Evolutionary conservation across 2,888 invertebrate genomes (phyloP).

Genomic region (Uropetala carovei): DNA sequence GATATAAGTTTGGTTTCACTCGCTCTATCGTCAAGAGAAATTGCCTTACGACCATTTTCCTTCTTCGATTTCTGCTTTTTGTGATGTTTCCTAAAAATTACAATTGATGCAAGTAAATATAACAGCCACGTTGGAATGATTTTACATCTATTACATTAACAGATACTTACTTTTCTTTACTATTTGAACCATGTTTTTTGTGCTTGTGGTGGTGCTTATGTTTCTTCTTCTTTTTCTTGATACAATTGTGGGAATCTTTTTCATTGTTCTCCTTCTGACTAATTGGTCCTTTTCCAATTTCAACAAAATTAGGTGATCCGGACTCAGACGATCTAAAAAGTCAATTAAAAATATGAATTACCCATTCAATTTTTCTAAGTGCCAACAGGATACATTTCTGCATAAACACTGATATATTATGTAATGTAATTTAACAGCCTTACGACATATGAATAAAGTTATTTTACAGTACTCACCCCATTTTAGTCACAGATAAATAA

Average conservation of each 20-base stretch:
- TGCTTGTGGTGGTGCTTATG: conserved; percentile 79
- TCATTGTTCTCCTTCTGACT: conserved; percentile 69
- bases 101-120: conserved; percentile 45
- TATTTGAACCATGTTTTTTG: conserved; percentile 76
- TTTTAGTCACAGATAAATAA: neutral
- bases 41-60: conserved; percentile 67
- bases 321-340: conserved; percentile 68
- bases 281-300: conserved; percentile 69
- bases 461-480: conserved; percentile 23
- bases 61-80: conserved; percentile 80
- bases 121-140: conserved; percentile 46
- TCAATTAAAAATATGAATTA: neutral
- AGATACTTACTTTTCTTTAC: conserved; percentile 74
- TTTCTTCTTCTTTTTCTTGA: conserved; percentile 83
- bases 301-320: conserved; percentile 68
- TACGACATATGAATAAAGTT: neutral
- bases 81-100: conserved; percentile 75
- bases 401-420: neutral
- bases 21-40: neutral
- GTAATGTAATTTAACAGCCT: neutral
- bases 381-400: neutral
- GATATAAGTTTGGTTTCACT: conserved; percentile 2
- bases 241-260: conserved; percentile 71
- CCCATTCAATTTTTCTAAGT: neutral
- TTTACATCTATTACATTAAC: neutral